phyloP scores from a whole-genome alignment of 2,797 vertebrate genomes.

The Masticophis lateralis region DNA sequence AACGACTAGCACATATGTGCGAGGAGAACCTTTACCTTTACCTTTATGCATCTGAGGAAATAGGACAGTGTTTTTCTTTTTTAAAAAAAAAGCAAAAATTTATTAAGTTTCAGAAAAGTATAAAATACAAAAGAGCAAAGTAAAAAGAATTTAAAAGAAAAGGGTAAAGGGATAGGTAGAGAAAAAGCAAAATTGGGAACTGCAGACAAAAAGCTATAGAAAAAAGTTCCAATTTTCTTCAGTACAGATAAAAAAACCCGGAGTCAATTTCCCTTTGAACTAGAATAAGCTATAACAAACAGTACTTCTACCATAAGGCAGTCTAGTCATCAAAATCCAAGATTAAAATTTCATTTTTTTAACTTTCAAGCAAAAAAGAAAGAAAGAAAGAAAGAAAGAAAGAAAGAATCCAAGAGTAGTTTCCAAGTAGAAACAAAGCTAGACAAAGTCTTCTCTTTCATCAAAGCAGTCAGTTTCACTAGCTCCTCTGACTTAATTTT shows the following conservation, averaged over 20 bases:
- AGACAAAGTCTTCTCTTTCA: not conserved
- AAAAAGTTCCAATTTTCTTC: not conserved
- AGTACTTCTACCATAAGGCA: not conserved
- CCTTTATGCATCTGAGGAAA: too few relatives aligned
- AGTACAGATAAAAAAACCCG: not conserved
- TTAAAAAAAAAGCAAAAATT: not conserved
- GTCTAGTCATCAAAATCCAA: not conserved
- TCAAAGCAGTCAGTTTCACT: not conserved
- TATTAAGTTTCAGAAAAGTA: not conserved
- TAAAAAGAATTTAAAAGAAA: not conserved
- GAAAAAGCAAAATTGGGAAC: not conserved
- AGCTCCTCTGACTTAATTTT: not conserved
- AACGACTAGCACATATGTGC: too few relatives aligned
- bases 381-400: too few relatives aligned
- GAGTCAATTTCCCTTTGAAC: not conserved
- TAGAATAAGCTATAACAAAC: not conserved
- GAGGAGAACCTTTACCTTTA: too few relatives aligned
- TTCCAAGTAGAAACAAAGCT: not conserved
- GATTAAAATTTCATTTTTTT: not conserved
- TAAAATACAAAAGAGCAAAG: not conserved
- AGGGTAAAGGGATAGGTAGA: not conserved
- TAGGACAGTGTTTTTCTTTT: not conserved
- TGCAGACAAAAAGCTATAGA: not conserved
- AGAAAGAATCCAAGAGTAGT: not conserved
- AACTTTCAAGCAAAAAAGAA: not conserved